Evolutionary conservation across 2,113 vertebrate species (phyloP), one percentile per base, ranked within the genome.

Genomic region (Pseudolaguvia tuberculata): DNA sequence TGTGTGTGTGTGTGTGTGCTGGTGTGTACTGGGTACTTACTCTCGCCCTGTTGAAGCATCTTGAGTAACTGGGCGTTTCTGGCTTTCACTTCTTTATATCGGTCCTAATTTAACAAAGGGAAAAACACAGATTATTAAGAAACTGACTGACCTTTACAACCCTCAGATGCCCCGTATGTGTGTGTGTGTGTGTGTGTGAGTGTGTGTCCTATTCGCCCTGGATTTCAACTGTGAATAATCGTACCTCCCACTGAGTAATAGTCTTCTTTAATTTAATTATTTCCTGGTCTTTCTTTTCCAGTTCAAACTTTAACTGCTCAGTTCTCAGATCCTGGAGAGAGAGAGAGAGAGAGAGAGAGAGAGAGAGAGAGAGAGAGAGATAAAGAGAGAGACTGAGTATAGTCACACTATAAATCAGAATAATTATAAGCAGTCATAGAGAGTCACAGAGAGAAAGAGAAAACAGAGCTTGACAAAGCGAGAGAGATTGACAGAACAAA

Each of bases 241-340:
- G 78, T 81, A 97, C 95, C 94, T 97, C 94, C 94, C 94, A 95
- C 39, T 94, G 90, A 79, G 88, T 88, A 78, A 96, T 89, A 66
- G 84, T 87, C 82, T 86, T 93, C 88, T 93, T 96, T 71, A 97
- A 80, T 79, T 92, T 91, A 50, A 90, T 84, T n/a, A 95, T 95
- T 89, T 98, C 94, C 80, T 86, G 80, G 81, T 96, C 94, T 88
- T 97, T 98, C 88, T 94, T 95, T 89, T 96, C 94, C 83, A 97
- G 88, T 66, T 96, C 91, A 0, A 94, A 91, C 79, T 95, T 95
- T 75, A 96, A 85, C 86, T 86, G 91, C 86, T 97, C 96, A 68
- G 90, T 89, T 88, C 92, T 90, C 55, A 92, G 92, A 69, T 94
- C 94, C 90, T 92, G 76, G 3, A 56, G 11, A 20, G 57, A 31